Conservation (phyloP, 2,113 vertebrate species). For the Eptesicus fuscus region DNA sequence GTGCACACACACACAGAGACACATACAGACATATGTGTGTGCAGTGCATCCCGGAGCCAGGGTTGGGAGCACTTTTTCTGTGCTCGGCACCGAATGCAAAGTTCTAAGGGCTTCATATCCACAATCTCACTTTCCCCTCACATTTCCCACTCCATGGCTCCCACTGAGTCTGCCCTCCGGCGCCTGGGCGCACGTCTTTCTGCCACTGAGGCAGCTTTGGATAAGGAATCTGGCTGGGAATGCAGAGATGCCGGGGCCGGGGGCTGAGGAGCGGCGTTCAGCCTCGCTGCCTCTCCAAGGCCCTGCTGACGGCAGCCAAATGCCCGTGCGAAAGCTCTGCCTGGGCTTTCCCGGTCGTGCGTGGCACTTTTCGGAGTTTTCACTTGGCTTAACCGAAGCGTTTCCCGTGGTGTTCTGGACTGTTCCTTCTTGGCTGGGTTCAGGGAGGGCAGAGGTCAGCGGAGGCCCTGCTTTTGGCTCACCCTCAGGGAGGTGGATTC, state of each 20-base stretch:
- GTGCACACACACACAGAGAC: too few relatives aligned
- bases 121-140: not conserved
- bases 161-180: not conserved
- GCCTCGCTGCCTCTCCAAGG: not conserved
- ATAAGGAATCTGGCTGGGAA: not conserved
- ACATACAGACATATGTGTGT: too few relatives aligned
- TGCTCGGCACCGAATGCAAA: not conserved
- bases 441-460: slow-evolving; percentile 58
- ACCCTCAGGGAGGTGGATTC: not conserved
- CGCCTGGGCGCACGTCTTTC: not conserved
- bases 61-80: not conserved
- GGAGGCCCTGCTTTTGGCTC: slow-evolving; percentile 49
- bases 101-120: accelerated
- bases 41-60: not conserved
- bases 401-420: not conserved
- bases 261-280: not conserved
- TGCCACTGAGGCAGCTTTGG: not conserved
- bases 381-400: not conserved
- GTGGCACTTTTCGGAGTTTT: not conserved
- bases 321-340: not conserved
- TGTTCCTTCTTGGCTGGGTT: not conserved
- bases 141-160: not conserved
- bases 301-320: not conserved
- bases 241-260: not conserved
- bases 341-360: not conserved